These are phyloP conservation scores for Philotrypesis tridentata DNA, from an alignment of 1,140 invertebrate species.

Conservation along the genomic window DNA sequence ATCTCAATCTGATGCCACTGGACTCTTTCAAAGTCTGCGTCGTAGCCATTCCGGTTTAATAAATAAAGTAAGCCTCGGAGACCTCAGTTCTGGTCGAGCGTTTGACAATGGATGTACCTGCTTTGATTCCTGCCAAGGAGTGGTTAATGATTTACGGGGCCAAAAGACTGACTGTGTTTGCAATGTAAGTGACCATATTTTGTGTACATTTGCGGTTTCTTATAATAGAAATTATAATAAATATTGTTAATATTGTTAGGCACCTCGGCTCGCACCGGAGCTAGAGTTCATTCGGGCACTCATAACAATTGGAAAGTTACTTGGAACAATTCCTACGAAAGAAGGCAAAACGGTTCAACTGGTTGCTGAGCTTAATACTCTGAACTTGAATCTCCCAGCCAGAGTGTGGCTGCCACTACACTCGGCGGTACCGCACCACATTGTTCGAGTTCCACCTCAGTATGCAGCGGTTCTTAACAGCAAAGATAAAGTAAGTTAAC, in stretches of 20 bases:
- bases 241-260: slow-evolving; percentile 71
- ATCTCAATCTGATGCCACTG: slow-evolving; percentile 93
- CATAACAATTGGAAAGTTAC: slow-evolving; percentile 91
- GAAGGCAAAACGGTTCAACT: slow-evolving; percentile 93
- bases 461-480: slow-evolving; percentile 98
- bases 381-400: slow-evolving; percentile 98
- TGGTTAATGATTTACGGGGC: slow-evolving; percentile 84
- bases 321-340: slow-evolving; percentile 94
- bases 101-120: slow-evolving; percentile 98
- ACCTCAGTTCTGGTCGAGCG: slow-evolving; percentile 92
- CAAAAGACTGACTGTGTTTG: slow-evolving; percentile 84
- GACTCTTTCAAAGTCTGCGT: slow-evolving; percentile 74
- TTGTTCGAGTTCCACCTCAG: slow-evolving; percentile 94
- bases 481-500: slow-evolving; percentile 90
- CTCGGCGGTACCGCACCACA: slow-evolving; percentile 82
- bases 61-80: slow-evolving; percentile 85
- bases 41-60: slow-evolving; percentile 73
- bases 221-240: slow-evolving; percentile 1
- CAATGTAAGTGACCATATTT: slow-evolving; percentile 75
- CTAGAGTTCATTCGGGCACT: slow-evolving; percentile 91
- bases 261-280: slow-evolving; percentile 87
- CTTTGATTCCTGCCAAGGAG: slow-evolving; percentile 83
- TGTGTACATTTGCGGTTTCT: background rate
- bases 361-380: slow-evolving; percentile 91
- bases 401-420: slow-evolving; percentile 96